Evolutionary conservation across 2,888 invertebrate genomes (phyloP).

Genomic region (Ochlodes sylvanus): DNA sequence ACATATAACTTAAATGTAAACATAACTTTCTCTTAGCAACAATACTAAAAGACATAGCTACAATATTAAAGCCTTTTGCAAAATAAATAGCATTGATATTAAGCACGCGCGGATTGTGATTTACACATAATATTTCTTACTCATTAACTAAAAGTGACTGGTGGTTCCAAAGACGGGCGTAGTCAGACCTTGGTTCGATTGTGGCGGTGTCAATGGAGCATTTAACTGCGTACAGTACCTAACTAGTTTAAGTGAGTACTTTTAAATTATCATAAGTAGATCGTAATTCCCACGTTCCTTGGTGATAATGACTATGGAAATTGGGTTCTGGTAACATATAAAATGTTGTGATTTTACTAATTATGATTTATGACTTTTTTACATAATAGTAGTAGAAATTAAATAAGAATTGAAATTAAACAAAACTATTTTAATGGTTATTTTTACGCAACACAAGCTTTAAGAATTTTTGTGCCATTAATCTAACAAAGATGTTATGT

Average conservation of each 20-base stretch:
- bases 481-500: too few relatives aligned
- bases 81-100: neutral
- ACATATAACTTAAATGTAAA: too few relatives aligned
- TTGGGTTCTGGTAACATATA: too few relatives aligned
- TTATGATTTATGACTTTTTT: neutral
- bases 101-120: constrained; percentile 11
- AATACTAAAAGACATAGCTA: neutral
- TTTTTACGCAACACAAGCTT: too few relatives aligned
- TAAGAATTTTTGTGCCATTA: too few relatives aligned
- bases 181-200: constrained; percentile 61
- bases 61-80: too few relatives aligned
- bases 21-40: too few relatives aligned
- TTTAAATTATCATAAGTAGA: constrained; percentile 29
- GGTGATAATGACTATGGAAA: constrained; percentile 7
- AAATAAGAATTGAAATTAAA: too few relatives aligned
- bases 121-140: constrained; percentile 46
- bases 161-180: constrained; percentile 50
- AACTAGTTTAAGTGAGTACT: constrained; percentile 35
- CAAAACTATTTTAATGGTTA: too few relatives aligned
- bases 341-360: neutral
- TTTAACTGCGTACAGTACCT: constrained; percentile 49
- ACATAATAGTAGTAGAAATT: neutral
- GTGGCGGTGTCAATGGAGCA: constrained; percentile 56
- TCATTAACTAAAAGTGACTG: constrained; percentile 64
- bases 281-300: constrained; percentile 25